Conservation (phyloP, 2,888 invertebrate genomes). For the Ectobius pallidus region DNA sequence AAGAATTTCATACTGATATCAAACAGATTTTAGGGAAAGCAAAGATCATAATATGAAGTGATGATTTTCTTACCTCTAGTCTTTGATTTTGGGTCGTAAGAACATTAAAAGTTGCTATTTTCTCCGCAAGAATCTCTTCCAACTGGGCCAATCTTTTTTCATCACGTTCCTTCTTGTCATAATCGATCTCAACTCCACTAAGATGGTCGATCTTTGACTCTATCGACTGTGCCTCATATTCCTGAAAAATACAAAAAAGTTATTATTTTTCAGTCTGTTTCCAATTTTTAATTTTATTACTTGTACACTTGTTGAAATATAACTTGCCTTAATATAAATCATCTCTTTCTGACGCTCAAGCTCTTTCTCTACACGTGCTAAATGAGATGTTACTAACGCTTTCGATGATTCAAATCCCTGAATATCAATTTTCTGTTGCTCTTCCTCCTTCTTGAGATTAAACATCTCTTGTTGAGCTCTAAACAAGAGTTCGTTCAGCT, state of each 20-base stretch:
- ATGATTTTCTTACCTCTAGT: constrained; percentile 39
- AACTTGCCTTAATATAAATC: constrained; percentile 65
- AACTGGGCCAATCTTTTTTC: constrained; percentile 39
- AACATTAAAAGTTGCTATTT: constrained; percentile 36
- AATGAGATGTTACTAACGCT: constrained; percentile 58
- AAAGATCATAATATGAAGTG: not conserved
- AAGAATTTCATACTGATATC: not conserved
- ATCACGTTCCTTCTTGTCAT: constrained; percentile 34
- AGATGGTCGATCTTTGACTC: constrained; percentile 38
- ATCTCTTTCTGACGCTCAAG: constrained; percentile 65
- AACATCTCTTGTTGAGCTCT: constrained; percentile 58
- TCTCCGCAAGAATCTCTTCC: constrained; percentile 39
- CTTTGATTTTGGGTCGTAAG: constrained; percentile 40
- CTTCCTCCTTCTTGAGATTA: constrained; percentile 58
- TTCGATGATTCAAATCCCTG: constrained; percentile 57
- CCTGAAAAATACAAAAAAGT: too few species aligned
- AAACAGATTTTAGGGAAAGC: not conserved
- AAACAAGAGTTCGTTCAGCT: constrained; percentile 60
- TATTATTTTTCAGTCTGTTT: not conserved
- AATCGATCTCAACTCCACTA: constrained; percentile 30
- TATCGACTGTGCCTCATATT: constrained; percentile 40
- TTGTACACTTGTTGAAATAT: not conserved
- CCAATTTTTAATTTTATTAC: not conserved
- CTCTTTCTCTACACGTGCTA: constrained; percentile 56
- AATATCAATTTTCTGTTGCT: constrained; percentile 58